Evolutionary conservation across 2,888 invertebrate species (phyloP), one percentile per base, ranked within the genome.

Genomic region (Strigamia transsilvanica): DNA sequence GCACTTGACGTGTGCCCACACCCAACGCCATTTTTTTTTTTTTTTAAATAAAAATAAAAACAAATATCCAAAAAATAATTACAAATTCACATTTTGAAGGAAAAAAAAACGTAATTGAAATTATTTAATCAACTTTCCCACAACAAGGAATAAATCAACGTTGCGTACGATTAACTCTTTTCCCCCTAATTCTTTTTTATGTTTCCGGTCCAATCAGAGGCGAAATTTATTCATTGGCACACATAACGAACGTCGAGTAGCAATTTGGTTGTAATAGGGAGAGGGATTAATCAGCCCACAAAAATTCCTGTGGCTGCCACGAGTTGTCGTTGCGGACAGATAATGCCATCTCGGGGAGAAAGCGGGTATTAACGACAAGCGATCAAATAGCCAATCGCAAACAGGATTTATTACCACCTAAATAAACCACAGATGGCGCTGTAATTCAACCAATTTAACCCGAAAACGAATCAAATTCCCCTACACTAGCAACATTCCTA

Each of bases 271-370:
- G 73, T 73, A 73, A 73, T 73, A 27, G 73, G 32, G 73, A 73
- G 66, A 21, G 56, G 73, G 73, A 73, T 73, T 73, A 73, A 73
- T 73, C 73, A 73, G 73, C 73, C 73, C 73, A n/a, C 73, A 73
- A 73, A 73, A 73, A 73, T 73, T 73, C 73, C 73, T 73, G 73
- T 73, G 73, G 73, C 73, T 73, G n/a, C 15, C 15, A 32, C 15
- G 5, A 32, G 23, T 32, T 12, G 73, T 73, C 32, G 73, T 12
- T 13, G 73, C 73, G 15, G 27, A 73, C 32, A 73, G 13, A 27
- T 27, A n/a, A 3, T 32, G 73, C 73, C 73, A 27, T 73, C 73
- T 73, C 13, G 27, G 73, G 32, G 27, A 32, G 32, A 73, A 32
- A 15, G 13, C 27, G 4, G 32, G n/a, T 7, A 73, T n/a, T 73